Conservation (phyloP, 2,113 vertebrate genomes). For the Tragelaphus imberbis region DNA sequence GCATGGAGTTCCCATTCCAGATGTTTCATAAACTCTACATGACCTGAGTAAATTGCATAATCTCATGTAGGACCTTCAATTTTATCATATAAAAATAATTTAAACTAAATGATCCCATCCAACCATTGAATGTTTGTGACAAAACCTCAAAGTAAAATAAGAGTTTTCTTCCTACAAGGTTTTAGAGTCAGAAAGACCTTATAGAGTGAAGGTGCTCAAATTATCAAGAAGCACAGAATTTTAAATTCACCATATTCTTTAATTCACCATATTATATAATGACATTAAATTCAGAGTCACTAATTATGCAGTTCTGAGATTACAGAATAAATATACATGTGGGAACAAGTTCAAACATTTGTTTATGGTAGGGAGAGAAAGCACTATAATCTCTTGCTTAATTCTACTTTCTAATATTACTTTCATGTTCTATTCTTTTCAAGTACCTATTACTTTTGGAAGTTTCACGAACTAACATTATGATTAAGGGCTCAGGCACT, state of each 20-base stretch:
- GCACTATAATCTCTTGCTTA: background rate
- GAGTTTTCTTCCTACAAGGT: background rate
- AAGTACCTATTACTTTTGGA: background rate
- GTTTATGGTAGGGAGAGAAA: background rate
- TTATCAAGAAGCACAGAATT: background rate
- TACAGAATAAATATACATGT: background rate
- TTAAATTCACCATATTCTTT: background rate
- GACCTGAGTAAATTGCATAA: background rate
- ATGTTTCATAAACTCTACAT: background rate
- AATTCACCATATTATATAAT: background rate
- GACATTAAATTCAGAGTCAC: background rate
- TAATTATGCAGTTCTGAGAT: background rate
- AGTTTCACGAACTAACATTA: background rate
- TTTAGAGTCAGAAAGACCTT: background rate
- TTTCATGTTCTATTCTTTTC: background rate
- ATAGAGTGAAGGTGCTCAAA: background rate
- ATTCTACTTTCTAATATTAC: background rate
- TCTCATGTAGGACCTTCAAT: background rate
- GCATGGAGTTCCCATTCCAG: background rate
- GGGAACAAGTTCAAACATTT: background rate
- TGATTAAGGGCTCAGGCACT: background rate
- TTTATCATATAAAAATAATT: background rate
- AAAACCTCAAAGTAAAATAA: background rate
- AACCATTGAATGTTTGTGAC: background rate
- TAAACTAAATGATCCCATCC: background rate